These are phyloP conservation scores for Tanypteryx hageni DNA, from an alignment of 2,888 invertebrate species.

Conservation along the genomic window DNA sequence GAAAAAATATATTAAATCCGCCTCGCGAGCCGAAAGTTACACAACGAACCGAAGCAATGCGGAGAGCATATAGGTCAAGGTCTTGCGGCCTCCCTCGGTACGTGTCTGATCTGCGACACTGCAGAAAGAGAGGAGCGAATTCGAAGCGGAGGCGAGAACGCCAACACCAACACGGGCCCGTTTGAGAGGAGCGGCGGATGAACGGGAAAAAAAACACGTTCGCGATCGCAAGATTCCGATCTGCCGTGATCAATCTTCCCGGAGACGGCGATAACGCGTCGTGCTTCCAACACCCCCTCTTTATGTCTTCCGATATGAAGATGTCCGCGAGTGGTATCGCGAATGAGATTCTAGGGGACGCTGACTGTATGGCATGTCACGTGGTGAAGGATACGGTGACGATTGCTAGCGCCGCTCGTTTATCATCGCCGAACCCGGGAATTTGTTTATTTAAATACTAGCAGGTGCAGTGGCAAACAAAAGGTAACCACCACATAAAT, in stretches of 20 bases:
- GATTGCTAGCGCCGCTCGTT: too few relatives aligned
- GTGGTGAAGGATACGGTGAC: not conserved
- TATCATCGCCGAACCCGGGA: too few relatives aligned
- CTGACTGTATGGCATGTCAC: too few relatives aligned
- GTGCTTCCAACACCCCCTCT: not conserved
- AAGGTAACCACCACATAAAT: too few relatives aligned
- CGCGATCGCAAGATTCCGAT: not conserved
- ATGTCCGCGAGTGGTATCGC: not conserved
- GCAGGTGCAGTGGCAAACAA: too few relatives aligned
- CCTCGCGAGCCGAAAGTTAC: not conserved
- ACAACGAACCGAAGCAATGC: conserved; percentile 24
- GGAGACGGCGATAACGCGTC: not conserved
- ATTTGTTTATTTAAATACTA: too few relatives aligned
- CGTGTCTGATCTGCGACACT: not conserved
- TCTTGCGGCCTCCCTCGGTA: not conserved
- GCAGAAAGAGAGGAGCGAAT: not conserved
- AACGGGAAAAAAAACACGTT: not conserved
- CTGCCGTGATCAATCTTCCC: not conserved
- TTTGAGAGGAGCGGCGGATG: not conserved
- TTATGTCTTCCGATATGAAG: not conserved
- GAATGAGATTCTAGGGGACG: not conserved
- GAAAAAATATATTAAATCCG: not conserved
- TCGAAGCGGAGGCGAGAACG: not conserved
- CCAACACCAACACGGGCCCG: not conserved
- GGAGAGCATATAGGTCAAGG: conserved; percentile 55